Conservation (phyloP, 2,113 vertebrate species). For the Embiotoca jacksoni region DNA sequence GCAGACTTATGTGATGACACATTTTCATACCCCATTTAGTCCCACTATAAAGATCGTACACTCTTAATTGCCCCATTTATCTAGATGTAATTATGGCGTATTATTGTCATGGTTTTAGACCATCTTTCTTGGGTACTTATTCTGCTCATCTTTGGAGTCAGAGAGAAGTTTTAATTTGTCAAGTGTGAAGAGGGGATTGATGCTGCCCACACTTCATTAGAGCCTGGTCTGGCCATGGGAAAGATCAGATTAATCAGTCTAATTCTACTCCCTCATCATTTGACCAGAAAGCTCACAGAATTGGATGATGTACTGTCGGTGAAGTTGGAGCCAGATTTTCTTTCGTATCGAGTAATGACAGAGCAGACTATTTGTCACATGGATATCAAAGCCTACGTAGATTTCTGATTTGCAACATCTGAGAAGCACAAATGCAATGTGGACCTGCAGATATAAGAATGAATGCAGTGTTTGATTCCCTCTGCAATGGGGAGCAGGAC, state of each 20-base stretch:
- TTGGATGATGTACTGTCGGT: constrained; percentile 2
- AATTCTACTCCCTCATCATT: constrained; percentile 29
- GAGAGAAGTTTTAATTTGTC: constrained; percentile 57
- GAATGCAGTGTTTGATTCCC: neutral
- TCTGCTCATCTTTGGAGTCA: constrained; percentile 27
- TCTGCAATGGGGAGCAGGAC: too few relatives aligned
- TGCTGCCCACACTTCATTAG: constrained; percentile 43
- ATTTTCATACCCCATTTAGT: constrained; percentile 53
- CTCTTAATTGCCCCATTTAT: constrained; percentile 62
- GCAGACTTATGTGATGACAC: constrained; percentile 26
- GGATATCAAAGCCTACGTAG: neutral
- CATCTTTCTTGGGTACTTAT: constrained; percentile 37
- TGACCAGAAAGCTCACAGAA: constrained; percentile 4
- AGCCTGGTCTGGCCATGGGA: constrained; percentile 25
- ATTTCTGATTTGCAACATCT: too few relatives aligned
- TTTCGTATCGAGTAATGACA: neutral
- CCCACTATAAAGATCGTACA: constrained; percentile 40
- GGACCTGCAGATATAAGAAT: too few relatives aligned
- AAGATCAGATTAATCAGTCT: constrained; percentile 47
- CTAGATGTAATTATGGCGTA: constrained; percentile 56
- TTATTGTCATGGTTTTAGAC: constrained; percentile 46
- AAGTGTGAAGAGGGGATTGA: constrained; percentile 24
- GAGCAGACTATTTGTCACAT: neutral
- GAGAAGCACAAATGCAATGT: too few relatives aligned
- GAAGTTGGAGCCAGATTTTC: neutral